These are phyloP conservation scores for Ariolimax columbianus DNA, from an alignment of 2,888 invertebrate species.

Conservation along the genomic window DNA sequence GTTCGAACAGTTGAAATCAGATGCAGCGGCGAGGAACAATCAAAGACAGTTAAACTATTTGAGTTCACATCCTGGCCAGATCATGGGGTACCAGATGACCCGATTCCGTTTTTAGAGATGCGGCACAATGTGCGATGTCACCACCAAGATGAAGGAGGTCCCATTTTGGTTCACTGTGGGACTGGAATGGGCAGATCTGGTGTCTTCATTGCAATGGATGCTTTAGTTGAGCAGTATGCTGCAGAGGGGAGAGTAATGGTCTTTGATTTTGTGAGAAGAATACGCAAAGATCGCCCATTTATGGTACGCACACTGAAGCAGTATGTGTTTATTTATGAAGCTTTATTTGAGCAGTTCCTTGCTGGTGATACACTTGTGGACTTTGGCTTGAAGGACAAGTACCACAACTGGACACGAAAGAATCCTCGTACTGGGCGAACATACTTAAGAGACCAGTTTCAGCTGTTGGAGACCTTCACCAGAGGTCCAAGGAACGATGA, in stretches of 20 bases:
- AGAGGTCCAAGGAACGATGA: constrained; percentile 59
- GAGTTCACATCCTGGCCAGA: constrained; percentile 77
- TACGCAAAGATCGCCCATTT: constrained; percentile 71
- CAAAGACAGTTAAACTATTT: constrained; percentile 65
- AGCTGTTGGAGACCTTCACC: constrained; percentile 69
- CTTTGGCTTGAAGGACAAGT: constrained; percentile 67
- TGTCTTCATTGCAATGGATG: constrained; percentile 76
- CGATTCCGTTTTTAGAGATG: constrained; percentile 76
- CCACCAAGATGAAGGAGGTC: constrained; percentile 59
- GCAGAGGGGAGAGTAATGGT: constrained; percentile 70
- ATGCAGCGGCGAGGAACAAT: constrained; percentile 52
- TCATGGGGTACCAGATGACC: constrained; percentile 73
- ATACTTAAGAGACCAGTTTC: constrained; percentile 73
- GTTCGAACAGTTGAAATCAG: constrained; percentile 67
- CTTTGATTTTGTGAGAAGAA: constrained; percentile 68
- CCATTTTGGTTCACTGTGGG: constrained; percentile 77
- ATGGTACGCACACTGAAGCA: constrained; percentile 77
- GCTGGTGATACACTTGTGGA: constrained; percentile 70
- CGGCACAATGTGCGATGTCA: constrained; percentile 63
- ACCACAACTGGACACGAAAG: constrained; percentile 65
- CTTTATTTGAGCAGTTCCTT: constrained; percentile 75
- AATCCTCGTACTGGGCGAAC: constrained; percentile 66
- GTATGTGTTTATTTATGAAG: constrained; percentile 77
- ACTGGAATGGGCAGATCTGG: constrained; percentile 77
- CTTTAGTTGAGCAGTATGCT: constrained; percentile 74